Evolutionary conservation across 1,140 invertebrate genomes (phyloP), one percentile per base, ranked within the genome.

Genomic region (Euschistus heros): DNA sequence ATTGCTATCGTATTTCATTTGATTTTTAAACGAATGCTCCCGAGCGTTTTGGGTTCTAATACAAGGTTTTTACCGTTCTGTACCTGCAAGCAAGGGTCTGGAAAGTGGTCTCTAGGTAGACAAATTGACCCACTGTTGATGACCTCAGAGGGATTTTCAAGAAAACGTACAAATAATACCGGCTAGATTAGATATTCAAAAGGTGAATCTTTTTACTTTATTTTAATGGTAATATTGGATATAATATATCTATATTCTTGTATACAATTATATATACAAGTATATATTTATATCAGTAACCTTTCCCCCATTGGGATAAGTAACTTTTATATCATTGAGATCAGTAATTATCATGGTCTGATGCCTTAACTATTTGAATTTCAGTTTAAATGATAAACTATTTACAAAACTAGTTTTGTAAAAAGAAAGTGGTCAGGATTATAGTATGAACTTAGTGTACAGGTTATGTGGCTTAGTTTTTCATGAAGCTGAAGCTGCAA

Each of bases 121-220:
- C 37, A 46, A 61, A 57, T 66, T 61, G 64, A 66, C 64, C 64
- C 57, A 66, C 55, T 66, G 57, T 62, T 57, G 64, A 61, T 66
- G 64, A 66, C 64, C 64, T 66, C 64, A 66, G 52, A 33, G 64
- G 55, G 57, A 61, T 66, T 66, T 66, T 66, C 57, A 42, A 20
- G 64, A 46, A 37, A 44, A 24, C 57, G 4, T 37, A n/a, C 26
- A 20, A 57, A 30, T 24, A 54, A 33, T 64, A 55, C 63, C 63
- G 63, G 63, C 63, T 64, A 52, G 18, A 62, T 42, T 62, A 46
- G 30, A 30, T 20, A n/a, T 62, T 37, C 15, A 42, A 46, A 62
- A 24, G 54, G n/a, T 37, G 33, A 37, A 37, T 37, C 33, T 37
- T 37, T 10, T 1, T 37, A 13, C 13, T 37, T 10, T 37, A 37